Evolutionary conservation across 1,140 invertebrate genomes (phyloP).

Genomic region (Dendroctonus valens): DNA sequence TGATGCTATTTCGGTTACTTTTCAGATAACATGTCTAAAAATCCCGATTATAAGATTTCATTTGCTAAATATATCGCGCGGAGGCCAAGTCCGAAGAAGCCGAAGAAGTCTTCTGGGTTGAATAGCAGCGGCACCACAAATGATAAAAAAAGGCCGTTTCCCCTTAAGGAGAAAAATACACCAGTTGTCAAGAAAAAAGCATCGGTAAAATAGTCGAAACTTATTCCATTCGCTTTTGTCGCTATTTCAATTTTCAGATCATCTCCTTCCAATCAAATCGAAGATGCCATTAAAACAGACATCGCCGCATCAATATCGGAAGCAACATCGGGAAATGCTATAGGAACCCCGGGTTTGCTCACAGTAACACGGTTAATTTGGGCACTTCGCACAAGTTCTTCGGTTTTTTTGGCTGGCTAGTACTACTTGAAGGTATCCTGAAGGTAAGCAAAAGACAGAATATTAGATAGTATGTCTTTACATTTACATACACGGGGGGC

Average conservation of each 20-base stretch:
- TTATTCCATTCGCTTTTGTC: background rate
- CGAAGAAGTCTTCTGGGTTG: constrained; percentile 9
- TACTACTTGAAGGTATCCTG: constrained; percentile 22
- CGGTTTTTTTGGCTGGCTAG: constrained; percentile 22
- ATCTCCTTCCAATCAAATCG: background rate
- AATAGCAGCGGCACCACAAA: background rate
- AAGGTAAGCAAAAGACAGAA: constrained; percentile 6
- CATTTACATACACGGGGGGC: too few species aligned
- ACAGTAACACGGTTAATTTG: constrained; percentile 19
- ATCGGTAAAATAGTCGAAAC: constrained; percentile 2
- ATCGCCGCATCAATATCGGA: background rate
- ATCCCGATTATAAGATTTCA: constrained; percentile 23
- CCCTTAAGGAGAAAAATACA: constrained; percentile 25
- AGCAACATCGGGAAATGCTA: background rate
- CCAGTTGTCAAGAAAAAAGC: constrained; percentile 19
- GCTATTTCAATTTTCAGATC: background rate
- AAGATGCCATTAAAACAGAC: background rate
- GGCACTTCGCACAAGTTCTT: constrained; percentile 18
- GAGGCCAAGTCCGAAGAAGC: constrained; percentile 9
- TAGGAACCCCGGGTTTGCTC: background rate
- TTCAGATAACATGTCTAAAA: constrained; percentile 12
- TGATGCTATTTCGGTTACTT: background rate
- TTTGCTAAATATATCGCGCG: constrained; percentile 18
- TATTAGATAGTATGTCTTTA: background rate
- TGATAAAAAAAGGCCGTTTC: constrained; percentile 14